phyloP scores from a whole-genome alignment of 2,113 vertebrate species.

The Solea senegalensis region DNA sequence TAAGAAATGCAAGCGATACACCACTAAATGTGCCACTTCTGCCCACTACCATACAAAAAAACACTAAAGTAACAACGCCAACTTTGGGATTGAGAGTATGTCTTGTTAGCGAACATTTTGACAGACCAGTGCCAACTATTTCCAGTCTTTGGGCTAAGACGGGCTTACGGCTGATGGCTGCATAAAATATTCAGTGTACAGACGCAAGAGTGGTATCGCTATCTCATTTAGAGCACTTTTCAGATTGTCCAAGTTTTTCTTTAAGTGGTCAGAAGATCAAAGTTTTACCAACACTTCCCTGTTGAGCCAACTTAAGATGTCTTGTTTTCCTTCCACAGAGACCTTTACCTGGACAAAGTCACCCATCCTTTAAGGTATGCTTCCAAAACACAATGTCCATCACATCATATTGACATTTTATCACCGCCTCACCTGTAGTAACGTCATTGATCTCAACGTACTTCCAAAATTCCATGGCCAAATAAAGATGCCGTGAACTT shows the following conservation, averaged over 20 bases:
- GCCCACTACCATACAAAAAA: too few relatives aligned
- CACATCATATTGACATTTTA: neutral
- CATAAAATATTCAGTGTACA: conserved; percentile 1
- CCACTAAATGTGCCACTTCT: too few relatives aligned
- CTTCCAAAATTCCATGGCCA: conserved; percentile 4
- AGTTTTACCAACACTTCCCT: neutral
- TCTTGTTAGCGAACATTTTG: neutral
- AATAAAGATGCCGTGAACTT: conserved; percentile 33
- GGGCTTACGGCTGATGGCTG: neutral
- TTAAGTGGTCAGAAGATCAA: neutral
- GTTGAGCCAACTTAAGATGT: conserved; percentile 9
- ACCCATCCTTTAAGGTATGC: conserved; percentile 83
- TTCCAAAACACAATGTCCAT: neutral
- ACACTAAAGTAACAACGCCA: too few relatives aligned
- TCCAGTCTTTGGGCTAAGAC: neutral
- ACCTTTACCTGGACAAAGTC: conserved; percentile 80
- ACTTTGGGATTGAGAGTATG: neutral
- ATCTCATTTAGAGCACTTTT: neutral
- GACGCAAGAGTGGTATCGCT: neutral
- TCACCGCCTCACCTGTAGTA: too few relatives aligned
- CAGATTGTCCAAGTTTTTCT: neutral
- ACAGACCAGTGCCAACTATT: neutral
- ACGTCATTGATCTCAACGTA: too few relatives aligned
- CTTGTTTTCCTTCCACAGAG: conserved; percentile 74
- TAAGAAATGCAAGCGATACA: too few relatives aligned